These are phyloP conservation scores for Cantharis nigra DNA, from an alignment of 2,888 invertebrate genomes.

Conservation along the genomic window DNA sequence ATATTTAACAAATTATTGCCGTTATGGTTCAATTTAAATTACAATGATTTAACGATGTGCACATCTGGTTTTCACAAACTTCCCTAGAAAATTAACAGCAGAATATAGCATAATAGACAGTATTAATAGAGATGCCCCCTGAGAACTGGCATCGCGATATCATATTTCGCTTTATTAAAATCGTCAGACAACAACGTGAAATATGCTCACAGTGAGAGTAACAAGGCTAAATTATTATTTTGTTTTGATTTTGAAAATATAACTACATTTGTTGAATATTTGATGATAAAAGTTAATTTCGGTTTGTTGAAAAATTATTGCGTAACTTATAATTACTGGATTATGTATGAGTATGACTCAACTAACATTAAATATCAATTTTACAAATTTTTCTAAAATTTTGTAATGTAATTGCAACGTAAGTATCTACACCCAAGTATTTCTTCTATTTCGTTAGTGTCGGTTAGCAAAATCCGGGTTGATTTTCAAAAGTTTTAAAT, in stretches of 20 bases:
- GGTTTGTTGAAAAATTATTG: not conserved
- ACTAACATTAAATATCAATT: not conserved
- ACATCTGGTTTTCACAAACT: not conserved
- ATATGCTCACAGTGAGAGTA: not conserved
- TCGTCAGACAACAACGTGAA: not conserved
- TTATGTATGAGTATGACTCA: not conserved
- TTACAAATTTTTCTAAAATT: not conserved
- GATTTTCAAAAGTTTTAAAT: not conserved
- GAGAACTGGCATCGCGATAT: not conserved
- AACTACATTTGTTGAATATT: not conserved
- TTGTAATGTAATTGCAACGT: not conserved
- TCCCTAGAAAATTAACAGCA: not conserved
- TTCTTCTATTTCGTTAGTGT: not conserved
- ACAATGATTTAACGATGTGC: not conserved
- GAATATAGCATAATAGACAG: not conserved
- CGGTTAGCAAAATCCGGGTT: not conserved
- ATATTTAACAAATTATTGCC: not conserved
- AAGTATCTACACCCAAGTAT: not conserved
- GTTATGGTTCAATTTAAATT: not conserved
- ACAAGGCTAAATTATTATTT: not conserved
- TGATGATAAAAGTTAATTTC: not conserved
- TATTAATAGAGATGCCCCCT: not conserved
- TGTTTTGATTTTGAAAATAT: not conserved
- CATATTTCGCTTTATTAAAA: not conserved
- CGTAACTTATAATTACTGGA: not conserved